These are phyloP conservation scores for Ictidomys tridecemlineatus DNA, from an alignment of 2,113 vertebrate genomes.

Conservation along the genomic window DNA sequence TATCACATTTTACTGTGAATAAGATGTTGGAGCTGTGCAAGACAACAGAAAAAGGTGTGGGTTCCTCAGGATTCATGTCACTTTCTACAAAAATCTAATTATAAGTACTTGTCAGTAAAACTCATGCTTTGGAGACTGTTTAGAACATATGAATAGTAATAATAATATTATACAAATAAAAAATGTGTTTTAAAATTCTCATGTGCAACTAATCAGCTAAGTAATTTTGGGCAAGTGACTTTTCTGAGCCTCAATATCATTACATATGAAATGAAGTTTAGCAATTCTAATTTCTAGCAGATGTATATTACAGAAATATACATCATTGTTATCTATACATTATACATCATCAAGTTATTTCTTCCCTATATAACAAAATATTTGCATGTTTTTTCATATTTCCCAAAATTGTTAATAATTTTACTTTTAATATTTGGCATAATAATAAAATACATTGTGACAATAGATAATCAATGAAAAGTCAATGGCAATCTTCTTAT, in stretches of 20 bases:
- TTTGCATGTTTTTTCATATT: background rate
- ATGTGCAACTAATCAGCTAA: background rate
- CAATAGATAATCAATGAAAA: background rate
- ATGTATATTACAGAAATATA: background rate
- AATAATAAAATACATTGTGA: background rate
- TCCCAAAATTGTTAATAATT: background rate
- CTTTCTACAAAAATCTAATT: background rate
- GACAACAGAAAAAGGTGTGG: background rate
- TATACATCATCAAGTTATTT: background rate
- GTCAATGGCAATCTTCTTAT: background rate
- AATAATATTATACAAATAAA: background rate
- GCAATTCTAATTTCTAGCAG: background rate
- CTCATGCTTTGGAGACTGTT: background rate
- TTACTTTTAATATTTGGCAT: background rate
- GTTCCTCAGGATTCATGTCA: background rate
- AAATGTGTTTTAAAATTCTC: background rate
- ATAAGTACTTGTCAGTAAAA: background rate
- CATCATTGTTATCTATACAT: background rate
- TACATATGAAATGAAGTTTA: background rate
- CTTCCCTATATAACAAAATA: background rate
- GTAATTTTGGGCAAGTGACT: background rate
- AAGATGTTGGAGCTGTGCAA: background rate
- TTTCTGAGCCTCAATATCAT: constrained; percentile 13
- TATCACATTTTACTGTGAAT: background rate
- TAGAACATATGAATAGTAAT: background rate